Evolutionary conservation across 2,797 vertebrate genomes (phyloP).

Genomic region (Antrozous pallidus): DNA sequence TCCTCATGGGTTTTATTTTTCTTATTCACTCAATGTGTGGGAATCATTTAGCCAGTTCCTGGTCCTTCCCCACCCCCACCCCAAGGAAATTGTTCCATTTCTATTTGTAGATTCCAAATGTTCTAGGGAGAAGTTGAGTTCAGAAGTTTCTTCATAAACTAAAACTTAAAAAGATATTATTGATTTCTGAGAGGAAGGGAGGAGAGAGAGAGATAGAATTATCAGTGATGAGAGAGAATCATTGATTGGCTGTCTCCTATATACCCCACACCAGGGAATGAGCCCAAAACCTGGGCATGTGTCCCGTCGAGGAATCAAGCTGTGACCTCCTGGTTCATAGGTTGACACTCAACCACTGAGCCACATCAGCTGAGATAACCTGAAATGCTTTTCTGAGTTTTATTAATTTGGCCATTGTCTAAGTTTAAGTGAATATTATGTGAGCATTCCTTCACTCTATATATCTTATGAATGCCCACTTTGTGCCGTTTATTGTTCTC

Average conservation of each 20-base stretch:
- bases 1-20: neutral
- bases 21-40: neutral
- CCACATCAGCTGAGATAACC: too few relatives aligned
- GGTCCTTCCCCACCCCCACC: too few relatives aligned
- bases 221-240: too few relatives aligned
- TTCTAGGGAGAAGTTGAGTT: neutral
- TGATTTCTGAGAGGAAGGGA: too few relatives aligned
- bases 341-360: too few relatives aligned
- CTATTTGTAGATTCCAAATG: neutral
- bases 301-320: too few relatives aligned
- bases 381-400: neutral
- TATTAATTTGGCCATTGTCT: neutral
- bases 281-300: too few relatives aligned
- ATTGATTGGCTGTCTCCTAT: too few relatives aligned
- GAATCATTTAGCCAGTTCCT: neutral
- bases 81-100: neutral
- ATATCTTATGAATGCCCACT: neutral
- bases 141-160: neutral
- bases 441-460: neutral
- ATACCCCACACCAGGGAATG: too few relatives aligned
- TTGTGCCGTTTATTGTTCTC: neutral
- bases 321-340: too few relatives aligned
- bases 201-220: too few relatives aligned
- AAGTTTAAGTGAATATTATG: neutral
- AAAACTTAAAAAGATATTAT: too few relatives aligned